A percentile compares a stretch with the other conserved stretches of the same genome.
Conservation (phyloP, 2,888 invertebrate genomes). For the Thecocarcelia acutangulata region DNA sequence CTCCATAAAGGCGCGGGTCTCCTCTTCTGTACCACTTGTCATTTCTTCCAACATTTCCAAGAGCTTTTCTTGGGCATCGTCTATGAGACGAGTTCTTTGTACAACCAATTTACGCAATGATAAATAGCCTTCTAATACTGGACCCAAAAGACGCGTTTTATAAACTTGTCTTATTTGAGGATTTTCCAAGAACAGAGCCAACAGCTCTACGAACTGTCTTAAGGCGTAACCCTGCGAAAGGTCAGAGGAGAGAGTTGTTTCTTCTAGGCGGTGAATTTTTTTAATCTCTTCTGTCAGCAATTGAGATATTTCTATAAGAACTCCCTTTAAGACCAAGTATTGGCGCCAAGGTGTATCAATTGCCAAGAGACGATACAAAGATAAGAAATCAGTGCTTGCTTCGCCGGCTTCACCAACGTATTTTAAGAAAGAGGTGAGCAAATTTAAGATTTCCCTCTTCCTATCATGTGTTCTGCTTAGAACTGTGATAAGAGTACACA, state of each 20-base stretch:
- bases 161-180: constrained; percentile 93
- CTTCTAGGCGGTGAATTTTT: constrained; percentile 93
- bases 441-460: constrained; percentile 89
- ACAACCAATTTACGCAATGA: constrained; percentile 94
- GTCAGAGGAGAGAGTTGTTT: constrained; percentile 95
- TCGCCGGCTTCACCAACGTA: constrained; percentile 94
- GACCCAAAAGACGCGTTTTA: constrained; percentile 91
- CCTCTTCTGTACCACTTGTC: constrained; percentile 96
- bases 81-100: constrained; percentile 95
- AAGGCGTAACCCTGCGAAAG: constrained; percentile 96
- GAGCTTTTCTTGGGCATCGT: constrained; percentile 97
- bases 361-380: constrained; percentile 91
- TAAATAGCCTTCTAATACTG: constrained; percentile 92
- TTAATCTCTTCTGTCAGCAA: constrained; percentile 94
- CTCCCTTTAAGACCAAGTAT: constrained; percentile 93
- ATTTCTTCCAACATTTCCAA: constrained; percentile 96
- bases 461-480: constrained; percentile 87
- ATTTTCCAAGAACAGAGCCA: constrained; percentile 94
- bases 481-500: constrained; percentile 93
- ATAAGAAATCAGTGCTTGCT: constrained; percentile 94
- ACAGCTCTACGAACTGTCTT: constrained; percentile 93
- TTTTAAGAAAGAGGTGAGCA: constrained; percentile 93
- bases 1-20: constrained; percentile 98
- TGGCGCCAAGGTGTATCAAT: constrained; percentile 95
- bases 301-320: constrained; percentile 91